Base-by-base conservation (phyloP, 2,797 vertebrate species). In the Gobionotothen gibberifrons region DNA sequence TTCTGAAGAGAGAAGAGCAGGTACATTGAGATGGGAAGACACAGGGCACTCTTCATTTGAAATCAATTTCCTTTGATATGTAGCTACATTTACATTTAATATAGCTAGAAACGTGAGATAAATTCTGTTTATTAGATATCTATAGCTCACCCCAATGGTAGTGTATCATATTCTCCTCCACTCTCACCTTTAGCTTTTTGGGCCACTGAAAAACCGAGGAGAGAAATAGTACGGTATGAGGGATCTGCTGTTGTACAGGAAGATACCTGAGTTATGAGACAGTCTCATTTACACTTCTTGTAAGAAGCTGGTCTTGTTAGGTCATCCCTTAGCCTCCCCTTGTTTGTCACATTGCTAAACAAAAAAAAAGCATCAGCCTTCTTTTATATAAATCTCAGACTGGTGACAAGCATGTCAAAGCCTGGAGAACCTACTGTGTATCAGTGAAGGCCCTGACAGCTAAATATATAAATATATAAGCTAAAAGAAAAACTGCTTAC, bases 401-500 rank as follows among this genome's bases (percentile, higher is more conserved):
- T 76, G 79, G 81, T 85, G 90, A 86, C 85, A 86, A 81, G 77
- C 82, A 83, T 77, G 88, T 89, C 80, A 90, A 81, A 82, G 63
- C 72, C 77, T 71, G 66, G 74, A 54, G 60, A 87, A 69, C 79
- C 67, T 36, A 69, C 63, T 73, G 81, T 76, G 70, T 79, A 63
- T 88, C 83, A 81, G 73, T 60, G 71, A 85, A 65, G 74, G 76
- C 82, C 62, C 69, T 91, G 91, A 90, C 89, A 92, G 89, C 84
- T 78, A 85, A 85, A 92, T 91, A 89, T 88, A 89, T 90, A 90
- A 83, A 91, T 87, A 90, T 76, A 85, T 80, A 64, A 65, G 64
- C 81, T 61, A 68, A 82, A 84, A 82, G 80, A 85, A 89, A 93
- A 93, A 93, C 78, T 90, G 92, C 93, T 91, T 91, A 91, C 92